Conservation (phyloP, 2,888 invertebrate genomes). For the Antheraea yamamai region DNA sequence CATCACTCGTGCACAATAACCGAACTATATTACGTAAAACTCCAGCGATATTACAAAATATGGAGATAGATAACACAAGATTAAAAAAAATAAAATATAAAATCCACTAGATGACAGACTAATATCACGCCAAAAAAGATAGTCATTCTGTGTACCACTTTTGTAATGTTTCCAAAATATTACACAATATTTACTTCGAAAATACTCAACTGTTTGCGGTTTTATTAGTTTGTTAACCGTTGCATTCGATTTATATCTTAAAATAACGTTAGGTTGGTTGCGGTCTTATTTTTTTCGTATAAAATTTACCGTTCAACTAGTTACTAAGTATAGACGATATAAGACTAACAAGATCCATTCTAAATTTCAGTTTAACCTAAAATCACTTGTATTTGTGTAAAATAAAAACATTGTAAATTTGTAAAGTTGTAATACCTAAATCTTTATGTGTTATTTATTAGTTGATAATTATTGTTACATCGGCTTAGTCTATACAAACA, state of each 20-base stretch:
- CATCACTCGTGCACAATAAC: too few relatives aligned
- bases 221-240: conserved; percentile 30
- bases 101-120: too few relatives aligned
- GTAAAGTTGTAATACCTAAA: background rate
- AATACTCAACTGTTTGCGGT: conserved; percentile 21
- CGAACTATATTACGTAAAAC: too few relatives aligned
- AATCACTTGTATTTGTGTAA: conserved; percentile 1
- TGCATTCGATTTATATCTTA: conserved; percentile 21
- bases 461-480: too few relatives aligned
- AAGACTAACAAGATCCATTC: background rate
- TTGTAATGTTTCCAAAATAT: background rate
- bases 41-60: too few relatives aligned
- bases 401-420: background rate
- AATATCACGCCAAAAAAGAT: too few relatives aligned
- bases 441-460: too few relatives aligned
- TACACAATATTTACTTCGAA: background rate
- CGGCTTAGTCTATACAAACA: too few relatives aligned
- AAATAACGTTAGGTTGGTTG: conserved; percentile 23
- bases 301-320: conserved; percentile 20
- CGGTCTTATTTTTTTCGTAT: conserved; percentile 22
- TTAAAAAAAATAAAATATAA: too few relatives aligned
- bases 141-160: background rate
- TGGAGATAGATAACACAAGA: too few relatives aligned
- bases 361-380: background rate
- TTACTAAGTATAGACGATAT: background rate